Evolutionary conservation across 2,797 vertebrate genomes (phyloP), one percentile per base, ranked within the genome.

Genomic region (Scleropages formosus): DNA sequence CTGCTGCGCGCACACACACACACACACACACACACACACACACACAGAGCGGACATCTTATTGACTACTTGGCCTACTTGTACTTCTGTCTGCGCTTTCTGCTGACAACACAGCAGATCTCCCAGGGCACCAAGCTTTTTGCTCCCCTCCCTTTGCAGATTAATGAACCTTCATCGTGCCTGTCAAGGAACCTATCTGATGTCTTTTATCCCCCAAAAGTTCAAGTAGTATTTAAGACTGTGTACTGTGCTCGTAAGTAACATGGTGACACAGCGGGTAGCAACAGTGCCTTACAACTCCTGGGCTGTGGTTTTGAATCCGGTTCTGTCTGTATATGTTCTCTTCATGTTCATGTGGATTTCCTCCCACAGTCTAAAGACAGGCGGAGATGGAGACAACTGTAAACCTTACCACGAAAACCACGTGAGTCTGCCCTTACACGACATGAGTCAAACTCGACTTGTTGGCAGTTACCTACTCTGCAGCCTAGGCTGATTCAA

Each of bases 1-100:
- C 60, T 58, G 61, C 60, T 13, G 63, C n/a, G 39, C 46, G 31
- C 66, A 71, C 58, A 73, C 60, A 20, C 4, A 58, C 13, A 39
- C 24, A 58, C 12, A 69, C 60, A 58, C 61, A 60, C 13, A 63
- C n/a, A 39, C 46, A 31, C 66, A 71, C 58, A 73, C 60, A 20
- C 4, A 56, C 31, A 49, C 31, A 65, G 60, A 26, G 53, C 39
- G 31, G 2, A 39, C 31, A 39, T 59, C 26, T n/a, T 10, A 39
- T 61, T 49, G 65, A 60, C 12, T 15, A 44, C 22, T 3, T 70
- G 15, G 46, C 46, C 22, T 53, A 56, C 47, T 53, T 18, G 47
- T 20, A 20, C 53, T 18, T 56, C 53, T 56, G 53, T 56, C 53
- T 56, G 53, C 18, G n/a, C 56, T 56, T 56, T 18, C 2, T 56